Percentiles rank a stretch among this genome's conserved stretches.
These are phyloP conservation scores for Bucco capensis DNA, from an alignment of 2,113 vertebrate genomes.

Conservation along the genomic window DNA sequence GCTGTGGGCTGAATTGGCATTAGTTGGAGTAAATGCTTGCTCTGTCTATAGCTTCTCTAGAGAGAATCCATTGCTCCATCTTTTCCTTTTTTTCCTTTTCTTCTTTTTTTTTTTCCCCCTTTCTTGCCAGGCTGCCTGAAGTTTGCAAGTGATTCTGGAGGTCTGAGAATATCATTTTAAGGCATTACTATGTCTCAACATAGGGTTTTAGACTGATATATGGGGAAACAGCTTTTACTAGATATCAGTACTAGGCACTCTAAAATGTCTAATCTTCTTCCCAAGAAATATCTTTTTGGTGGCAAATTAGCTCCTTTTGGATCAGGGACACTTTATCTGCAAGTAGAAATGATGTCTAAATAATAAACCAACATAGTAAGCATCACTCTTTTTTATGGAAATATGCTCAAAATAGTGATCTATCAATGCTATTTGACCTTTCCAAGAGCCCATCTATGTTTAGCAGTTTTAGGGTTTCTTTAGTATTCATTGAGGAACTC, in stretches of 20 bases:
- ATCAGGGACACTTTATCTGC: background rate
- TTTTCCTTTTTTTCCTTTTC: background rate
- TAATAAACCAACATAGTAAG: background rate
- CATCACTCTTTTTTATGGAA: fast-evolving
- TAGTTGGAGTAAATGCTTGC: background rate
- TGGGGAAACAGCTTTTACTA: background rate
- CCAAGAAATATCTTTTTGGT: background rate
- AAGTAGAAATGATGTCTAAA: background rate
- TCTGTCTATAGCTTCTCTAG: background rate
- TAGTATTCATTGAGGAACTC: background rate
- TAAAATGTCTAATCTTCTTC: background rate
- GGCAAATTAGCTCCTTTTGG: background rate
- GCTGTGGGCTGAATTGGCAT: background rate
- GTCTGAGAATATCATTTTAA: background rate
- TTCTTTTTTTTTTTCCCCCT: background rate
- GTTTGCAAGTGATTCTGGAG: background rate
- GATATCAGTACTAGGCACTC: background rate
- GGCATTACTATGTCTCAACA: background rate
- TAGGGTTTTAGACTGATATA: background rate
- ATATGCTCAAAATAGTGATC: background rate
- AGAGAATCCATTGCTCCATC: background rate
- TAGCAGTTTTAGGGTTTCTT: background rate
- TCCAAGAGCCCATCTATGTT: background rate
- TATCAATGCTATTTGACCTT: background rate
- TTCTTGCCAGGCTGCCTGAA: background rate